Conservation (phyloP, 2,797 vertebrate species). For the Myripristis murdjan region DNA sequence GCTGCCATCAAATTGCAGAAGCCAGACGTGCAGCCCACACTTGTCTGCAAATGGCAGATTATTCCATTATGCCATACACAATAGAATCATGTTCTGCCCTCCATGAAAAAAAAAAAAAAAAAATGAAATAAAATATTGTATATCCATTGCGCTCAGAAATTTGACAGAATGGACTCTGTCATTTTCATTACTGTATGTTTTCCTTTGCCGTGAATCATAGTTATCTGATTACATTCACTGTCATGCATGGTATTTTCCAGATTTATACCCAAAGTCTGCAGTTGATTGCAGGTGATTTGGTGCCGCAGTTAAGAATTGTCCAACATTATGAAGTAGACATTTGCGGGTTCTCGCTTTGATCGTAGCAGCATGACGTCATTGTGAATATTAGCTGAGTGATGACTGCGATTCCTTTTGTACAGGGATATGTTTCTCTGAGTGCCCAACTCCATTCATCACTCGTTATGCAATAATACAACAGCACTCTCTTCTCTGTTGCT, state of each 20-base stretch:
- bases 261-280: conserved; percentile 11
- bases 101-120: too few relatives aligned
- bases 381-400: conserved; percentile 5
- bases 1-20: conserved; percentile 62
- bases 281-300: conserved; percentile 62
- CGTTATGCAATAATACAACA: conserved; percentile 8
- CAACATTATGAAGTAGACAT: conserved; percentile 34
- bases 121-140: too few relatives aligned
- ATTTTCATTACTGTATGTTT: conserved; percentile 51
- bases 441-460: not conserved
- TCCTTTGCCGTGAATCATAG: conserved; percentile 32
- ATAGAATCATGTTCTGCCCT: conserved; percentile 40
- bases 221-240: conserved; percentile 51
- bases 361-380: conserved; percentile 10
- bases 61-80: conserved; percentile 70
- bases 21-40: conserved; percentile 41
- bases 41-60: conserved; percentile 52
- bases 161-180: conserved; percentile 44
- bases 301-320: conserved; percentile 28
- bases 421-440: conserved; percentile 2
- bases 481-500: not conserved
- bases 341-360: conserved; percentile 49
- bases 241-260: conserved; percentile 22
- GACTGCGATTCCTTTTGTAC: not conserved
- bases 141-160: conserved; percentile 21